Base-by-base conservation (phyloP, 2,888 invertebrate genomes). In the Drosophila tripunctata region DNA sequence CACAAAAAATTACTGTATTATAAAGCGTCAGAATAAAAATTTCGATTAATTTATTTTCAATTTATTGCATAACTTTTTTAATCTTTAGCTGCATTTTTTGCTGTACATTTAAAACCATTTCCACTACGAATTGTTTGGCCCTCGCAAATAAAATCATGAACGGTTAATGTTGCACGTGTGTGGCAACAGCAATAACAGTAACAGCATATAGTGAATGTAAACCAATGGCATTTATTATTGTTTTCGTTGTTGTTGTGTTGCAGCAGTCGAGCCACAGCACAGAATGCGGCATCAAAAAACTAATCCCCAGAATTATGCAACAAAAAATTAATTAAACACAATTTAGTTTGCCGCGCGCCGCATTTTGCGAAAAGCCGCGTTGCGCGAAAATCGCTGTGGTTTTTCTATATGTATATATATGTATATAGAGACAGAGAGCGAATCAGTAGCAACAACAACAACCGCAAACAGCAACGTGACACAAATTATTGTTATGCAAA, bases 321-420 rank as follows among this genome's bases (percentile, higher is more conserved):
- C 82, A 81, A 84, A 81, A 84, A 84, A 81, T 81, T 81, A 81
- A 81, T 81, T 81, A 81, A 84, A 81, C 80, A 78, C 78, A 77
- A 78, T 81, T 81, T 81, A 76, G 85, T 81, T 80, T 81, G 57
- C 82, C 62, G 63, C 41, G 52, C 52, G 57, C 62, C 48, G 56
- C 44, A 43, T 65, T n/a, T 78, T 69, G 61, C 64, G 62, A 78
- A 85, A 78, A 76, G 68, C 76, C 71, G 65, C 85, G 82, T 78
- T 81, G 82, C 77, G 80, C 82, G 82, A 84, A 78, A 81, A 81
- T 84, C 79, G 66, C 44, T 84, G 80, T 58, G 80, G 80, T 81
- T 81, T 70, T 56, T 56, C 57, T 54, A 38, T 62, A 67, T 70
- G 48, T 55, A 47, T 35, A 27, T 10, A 10, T 35, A 22, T 22